Base-by-base conservation (phyloP, 92 coral and sea anemone species). In the Nematostella vectensis region DNA sequence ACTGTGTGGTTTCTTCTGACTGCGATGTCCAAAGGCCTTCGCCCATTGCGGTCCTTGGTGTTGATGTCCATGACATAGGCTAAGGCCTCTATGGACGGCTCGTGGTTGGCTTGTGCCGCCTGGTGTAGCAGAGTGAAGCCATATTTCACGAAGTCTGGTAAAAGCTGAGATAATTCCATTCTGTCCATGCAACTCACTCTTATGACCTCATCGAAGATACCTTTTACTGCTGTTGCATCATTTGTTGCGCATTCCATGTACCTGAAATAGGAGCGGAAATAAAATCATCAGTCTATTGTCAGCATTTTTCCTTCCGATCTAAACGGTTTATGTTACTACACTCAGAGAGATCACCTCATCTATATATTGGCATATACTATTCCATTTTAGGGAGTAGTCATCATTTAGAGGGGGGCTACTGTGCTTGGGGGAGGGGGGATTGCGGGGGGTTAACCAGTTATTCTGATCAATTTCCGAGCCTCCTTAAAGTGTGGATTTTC, bases 91-190 rank as follows among this genome's bases (percentile, higher is more conserved):
- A 85, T 55, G 25, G 95, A 75, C n/a, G 79, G 72, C 29, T 75
- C 49, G 51, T 85, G 88, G 62, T 85, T 62, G 58, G 59, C 72
- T 37, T 65, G 83, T 11, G 81, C 83, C 21, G 96, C 87, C 39
- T 72, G 80, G 68, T 87, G 89, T 12, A 87, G 80, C 31, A 87
- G 72, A 8, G 94, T 83, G 17, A 65, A 52, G 26, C 93, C 94
- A 1, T 43, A 74, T 48, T 47, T 68, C n/a, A 64, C 72, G 28
- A 62, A 87, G 44, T 72, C 84, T 0, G 96, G 91, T 4, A 57
- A 72, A 26, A 59, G 80, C 17, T 67, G 68, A 0, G 96, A 87
- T 9, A 87, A 74, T 21, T 69, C 76, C 80, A 83, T 56, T 8
- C 79, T 61, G 20, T 87, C 94, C 93, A 87, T 78, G 17, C 56